Base-by-base conservation (phyloP, 2,888 invertebrate genomes). In the Agapetus fuscipes region DNA sequence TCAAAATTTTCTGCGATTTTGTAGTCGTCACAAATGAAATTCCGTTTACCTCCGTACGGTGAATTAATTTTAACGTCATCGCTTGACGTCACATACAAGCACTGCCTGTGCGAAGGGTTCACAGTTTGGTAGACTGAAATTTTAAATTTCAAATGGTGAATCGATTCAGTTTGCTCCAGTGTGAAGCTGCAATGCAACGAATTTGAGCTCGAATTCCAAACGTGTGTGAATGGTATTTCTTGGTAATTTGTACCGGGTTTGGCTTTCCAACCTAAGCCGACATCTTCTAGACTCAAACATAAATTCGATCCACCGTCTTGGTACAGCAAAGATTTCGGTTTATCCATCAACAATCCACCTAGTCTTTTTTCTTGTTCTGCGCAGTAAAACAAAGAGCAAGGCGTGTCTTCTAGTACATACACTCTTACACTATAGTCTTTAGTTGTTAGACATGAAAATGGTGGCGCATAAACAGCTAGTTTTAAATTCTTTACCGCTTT, bases 381-480 rank as follows among this genome's bases (percentile, higher is more conserved):
- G 53, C 83, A 80, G 50, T 88, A 89, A 63, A 95, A 90, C 53
- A 88, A 76, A n/a, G 94, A 90, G 52, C 93, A 93, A 37, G 84
- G 84, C 3, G 91, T 93, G 58, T 96, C 95, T 60, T 95, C 94
- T 41, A 96, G 78, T 37, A 93, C 84, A 63, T 97, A 96, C 25
- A 97, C 84, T 46, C 95, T 74, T 49, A 97, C 76, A 53, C 76
- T 84, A 61, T 82, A 87, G 58, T 89, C 89, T 41, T 80, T 68
- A 39, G 79, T 76, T 50, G 76, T 74, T 42, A 82, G 79, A 35
- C 78, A 85, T 9, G 79, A 71, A n/a, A 75, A 70, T 36, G 76
- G 71, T 43, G 83, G 83, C 20, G 87, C 88, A 60, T 94, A 96
- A 15, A 90, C 80, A 14, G 91, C 87, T 43, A 97, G 66, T 58